phyloP scores from a whole-genome alignment of 1,140 invertebrate genomes.

The Scaptomyza graminum region DNA sequence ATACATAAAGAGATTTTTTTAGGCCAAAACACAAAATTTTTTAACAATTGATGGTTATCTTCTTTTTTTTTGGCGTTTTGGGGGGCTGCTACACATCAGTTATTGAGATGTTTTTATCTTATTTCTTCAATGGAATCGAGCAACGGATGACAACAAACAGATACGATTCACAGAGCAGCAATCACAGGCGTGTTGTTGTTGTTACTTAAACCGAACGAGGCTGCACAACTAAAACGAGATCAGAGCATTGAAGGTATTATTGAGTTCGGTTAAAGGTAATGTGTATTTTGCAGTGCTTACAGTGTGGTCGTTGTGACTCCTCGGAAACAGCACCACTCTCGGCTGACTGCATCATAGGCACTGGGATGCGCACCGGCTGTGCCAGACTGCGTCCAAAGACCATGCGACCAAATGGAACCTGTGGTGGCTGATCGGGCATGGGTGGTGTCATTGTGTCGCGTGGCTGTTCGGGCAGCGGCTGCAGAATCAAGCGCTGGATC shows the following conservation, averaged over 20 bases:
- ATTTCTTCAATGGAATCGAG: slow-evolving; percentile 48
- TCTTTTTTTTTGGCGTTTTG: slow-evolving; percentile 47
- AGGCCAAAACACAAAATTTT: slow-evolving; percentile 44
- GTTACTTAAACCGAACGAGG: slow-evolving; percentile 86
- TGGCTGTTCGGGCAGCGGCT: slow-evolving; percentile 82
- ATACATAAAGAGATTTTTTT: slow-evolving; percentile 18
- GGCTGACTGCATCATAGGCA: slow-evolving; percentile 85
- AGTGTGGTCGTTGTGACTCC: slow-evolving; percentile 86
- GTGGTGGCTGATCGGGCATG: slow-evolving; percentile 77
- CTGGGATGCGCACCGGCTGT: slow-evolving; percentile 85
- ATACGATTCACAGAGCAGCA: slow-evolving; percentile 84
- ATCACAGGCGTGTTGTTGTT: slow-evolving; percentile 87
- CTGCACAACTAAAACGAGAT: slow-evolving; percentile 85
- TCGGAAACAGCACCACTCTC: slow-evolving; percentile 72
- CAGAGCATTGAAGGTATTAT: neutral
- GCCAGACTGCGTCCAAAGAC: slow-evolving; percentile 84
- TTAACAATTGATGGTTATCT: slow-evolving; percentile 24
- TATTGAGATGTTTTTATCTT: slow-evolving; percentile 35
- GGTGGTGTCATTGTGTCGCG: slow-evolving; percentile 82
- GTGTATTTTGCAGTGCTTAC: slow-evolving; percentile 64
- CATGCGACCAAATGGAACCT: slow-evolving; percentile 84
- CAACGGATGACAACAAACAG: slow-evolving; percentile 46
- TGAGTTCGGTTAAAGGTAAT: neutral
- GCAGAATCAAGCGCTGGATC: slow-evolving; percentile 75
- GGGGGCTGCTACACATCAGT: slow-evolving; percentile 70